A percentile compares a stretch with the other conserved stretches of the same genome.
phyloP scores from a whole-genome alignment of 2,888 invertebrate genomes.

The Oligia latruncula region DNA sequence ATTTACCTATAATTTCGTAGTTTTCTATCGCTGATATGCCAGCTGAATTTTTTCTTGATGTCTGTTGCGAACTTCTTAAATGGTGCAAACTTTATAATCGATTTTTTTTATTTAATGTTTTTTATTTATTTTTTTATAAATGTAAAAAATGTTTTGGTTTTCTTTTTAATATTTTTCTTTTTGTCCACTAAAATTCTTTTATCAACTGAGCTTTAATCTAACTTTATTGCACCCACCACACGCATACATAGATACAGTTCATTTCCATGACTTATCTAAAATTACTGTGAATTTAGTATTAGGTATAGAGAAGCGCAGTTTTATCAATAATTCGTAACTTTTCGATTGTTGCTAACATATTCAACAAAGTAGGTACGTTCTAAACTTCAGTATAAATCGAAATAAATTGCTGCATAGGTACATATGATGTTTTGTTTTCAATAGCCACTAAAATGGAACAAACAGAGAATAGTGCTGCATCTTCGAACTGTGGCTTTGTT shows the following conservation, averaged over 20 bases:
- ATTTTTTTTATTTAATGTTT: neutral
- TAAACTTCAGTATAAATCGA: constrained; percentile 3
- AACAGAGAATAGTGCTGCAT: constrained; percentile 32
- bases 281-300: neutral
- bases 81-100: neutral
- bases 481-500: constrained; percentile 16
- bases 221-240: neutral
- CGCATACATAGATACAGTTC: neutral
- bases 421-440: neutral
- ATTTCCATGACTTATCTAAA: neutral
- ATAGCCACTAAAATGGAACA: constrained; percentile 10
- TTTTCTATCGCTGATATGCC: neutral
- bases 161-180: neutral
- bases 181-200: neutral
- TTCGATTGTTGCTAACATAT: neutral
- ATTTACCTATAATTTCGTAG: neutral
- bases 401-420: neutral
- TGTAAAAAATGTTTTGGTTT: neutral
- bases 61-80: neutral
- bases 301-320: neutral
- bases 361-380: neutral
- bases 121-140: neutral
- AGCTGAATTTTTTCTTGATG: neutral
- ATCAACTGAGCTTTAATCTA: neutral
- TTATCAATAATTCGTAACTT: neutral